Evolutionary conservation across 2,113 vertebrate genomes (phyloP), one percentile per base, ranked within the genome.

Genomic region (Lasiurus cinereus): DNA sequence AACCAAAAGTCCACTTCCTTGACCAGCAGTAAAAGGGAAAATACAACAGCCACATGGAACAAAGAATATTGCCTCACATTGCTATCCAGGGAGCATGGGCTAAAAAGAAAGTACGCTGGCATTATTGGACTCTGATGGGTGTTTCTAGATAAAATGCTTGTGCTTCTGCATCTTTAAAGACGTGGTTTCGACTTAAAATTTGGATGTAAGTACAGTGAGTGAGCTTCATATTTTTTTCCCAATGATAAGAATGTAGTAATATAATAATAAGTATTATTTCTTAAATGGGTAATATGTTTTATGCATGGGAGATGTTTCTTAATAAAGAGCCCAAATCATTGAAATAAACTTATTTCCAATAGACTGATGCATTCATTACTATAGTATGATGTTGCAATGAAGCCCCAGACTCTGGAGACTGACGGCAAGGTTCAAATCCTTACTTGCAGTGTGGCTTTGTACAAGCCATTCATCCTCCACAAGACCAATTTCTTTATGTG

Each of bases 21-120:
- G 14, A 78, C 33, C 76, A 62, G 85, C 22, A 79, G 56, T 6
- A 21, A 22, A 67, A 88, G 0, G 52, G 83, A 67, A 48, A 97
- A 54, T 46, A 59, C 21, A 82, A 59, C 21, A 29, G 7, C 24
- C 14, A 59, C 70, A 43, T 16, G 52, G 84, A 88, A 96, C 14
- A 8, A 8, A 90, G 50, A 95, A 56, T 92, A 94, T 93, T 80
- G 78, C 96, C 82, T 88, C 90, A 33, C 72, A 92, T 92, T 91
- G 83, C 76, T 97, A 82, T 83, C 67, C 36, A 3, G 12, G 52
- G 39, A 74, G 67, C 62, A 52, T 31, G 88, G 87, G 50, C 69
- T 56, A 69, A 82, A 78, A 54, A 85, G 50, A 54, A 97, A 88
- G 91, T 89, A 96, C 52, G 69, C 78, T 93, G 90, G 79, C 59